Conservation (phyloP, 2,888 invertebrate species). For the Prenolepis imparis region DNA sequence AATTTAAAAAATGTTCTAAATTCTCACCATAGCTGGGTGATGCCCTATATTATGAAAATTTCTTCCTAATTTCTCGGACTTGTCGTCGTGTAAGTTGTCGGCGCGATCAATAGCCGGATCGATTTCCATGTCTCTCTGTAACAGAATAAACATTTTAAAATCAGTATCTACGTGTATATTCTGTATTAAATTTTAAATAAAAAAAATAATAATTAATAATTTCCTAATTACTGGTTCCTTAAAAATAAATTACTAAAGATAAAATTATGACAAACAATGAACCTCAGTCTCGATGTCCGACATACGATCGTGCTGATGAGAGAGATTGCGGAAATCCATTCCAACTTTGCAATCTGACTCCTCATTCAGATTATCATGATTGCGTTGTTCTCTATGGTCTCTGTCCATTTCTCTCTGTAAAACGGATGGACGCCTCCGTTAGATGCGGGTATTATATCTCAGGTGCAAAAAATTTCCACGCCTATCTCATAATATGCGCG, state of each 20-base stretch:
- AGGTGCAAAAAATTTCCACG: conserved; percentile 28
- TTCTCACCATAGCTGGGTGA: conserved; percentile 81
- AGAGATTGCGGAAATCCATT: conserved; percentile 80
- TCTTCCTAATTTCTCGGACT: conserved; percentile 81
- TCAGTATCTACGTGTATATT: neutral
- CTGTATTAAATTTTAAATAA: neutral
- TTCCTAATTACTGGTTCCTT: conserved; percentile 9
- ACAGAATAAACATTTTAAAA: conserved; percentile 30
- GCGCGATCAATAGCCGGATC: conserved; percentile 80
- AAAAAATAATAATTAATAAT: neutral
- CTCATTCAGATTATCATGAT: conserved; percentile 79
- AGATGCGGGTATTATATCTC: conserved; percentile 12
- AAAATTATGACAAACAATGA: conserved; percentile 30
- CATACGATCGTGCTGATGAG: conserved; percentile 78
- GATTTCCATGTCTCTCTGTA: conserved; percentile 78
- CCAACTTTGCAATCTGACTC: conserved; percentile 78
- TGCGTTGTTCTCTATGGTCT: conserved; percentile 79
- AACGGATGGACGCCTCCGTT: conserved; percentile 53
- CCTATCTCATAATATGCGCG: conserved; percentile 47
- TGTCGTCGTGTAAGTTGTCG: conserved; percentile 81
- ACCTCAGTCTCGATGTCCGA: conserved; percentile 78
- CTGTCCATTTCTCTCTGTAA: conserved; percentile 82
- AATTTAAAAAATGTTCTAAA: conserved; percentile 47
- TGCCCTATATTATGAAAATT: conserved; percentile 82
- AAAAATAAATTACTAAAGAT: neutral